These are phyloP conservation scores for Alaudala cheleensis DNA, from an alignment of 2,113 vertebrate genomes.

Conservation along the genomic window DNA sequence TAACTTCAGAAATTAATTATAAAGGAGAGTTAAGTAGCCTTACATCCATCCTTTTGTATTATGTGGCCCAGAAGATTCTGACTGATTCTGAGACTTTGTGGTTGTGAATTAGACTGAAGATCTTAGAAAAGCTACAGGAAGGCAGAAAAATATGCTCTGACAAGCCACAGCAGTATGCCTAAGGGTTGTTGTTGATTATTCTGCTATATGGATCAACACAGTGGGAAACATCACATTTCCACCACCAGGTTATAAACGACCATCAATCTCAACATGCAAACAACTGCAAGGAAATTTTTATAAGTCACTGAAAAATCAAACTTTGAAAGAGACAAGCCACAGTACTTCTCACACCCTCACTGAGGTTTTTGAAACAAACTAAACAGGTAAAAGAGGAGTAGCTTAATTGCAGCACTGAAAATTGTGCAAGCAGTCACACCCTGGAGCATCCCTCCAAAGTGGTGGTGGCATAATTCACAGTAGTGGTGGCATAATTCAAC, in stretches of 20 bases:
- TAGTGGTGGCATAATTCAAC: background rate
- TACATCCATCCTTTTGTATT: background rate
- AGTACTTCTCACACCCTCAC: background rate
- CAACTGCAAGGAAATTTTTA: background rate
- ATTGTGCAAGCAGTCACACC: background rate
- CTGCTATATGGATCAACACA: background rate
- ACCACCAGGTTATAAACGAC: background rate
- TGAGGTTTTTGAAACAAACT: background rate
- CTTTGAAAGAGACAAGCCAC: background rate
- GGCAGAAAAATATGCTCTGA: background rate
- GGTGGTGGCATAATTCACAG: background rate
- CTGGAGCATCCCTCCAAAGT: background rate
- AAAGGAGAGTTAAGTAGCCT: background rate
- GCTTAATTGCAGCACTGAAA: background rate
- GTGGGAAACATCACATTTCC: background rate
- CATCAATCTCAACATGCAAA: background rate
- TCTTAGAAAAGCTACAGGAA: background rate
- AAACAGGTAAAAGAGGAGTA: background rate
- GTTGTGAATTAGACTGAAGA: background rate
- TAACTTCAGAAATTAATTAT: background rate
- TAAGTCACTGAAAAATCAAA: background rate
- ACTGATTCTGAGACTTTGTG: background rate
- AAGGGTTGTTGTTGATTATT: background rate
- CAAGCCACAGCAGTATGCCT: background rate
- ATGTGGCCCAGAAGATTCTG: rapidly evolving